Evolutionary conservation across 2,797 vertebrate species (phyloP).

Genomic region (Coracias cyanogaster): DNA sequence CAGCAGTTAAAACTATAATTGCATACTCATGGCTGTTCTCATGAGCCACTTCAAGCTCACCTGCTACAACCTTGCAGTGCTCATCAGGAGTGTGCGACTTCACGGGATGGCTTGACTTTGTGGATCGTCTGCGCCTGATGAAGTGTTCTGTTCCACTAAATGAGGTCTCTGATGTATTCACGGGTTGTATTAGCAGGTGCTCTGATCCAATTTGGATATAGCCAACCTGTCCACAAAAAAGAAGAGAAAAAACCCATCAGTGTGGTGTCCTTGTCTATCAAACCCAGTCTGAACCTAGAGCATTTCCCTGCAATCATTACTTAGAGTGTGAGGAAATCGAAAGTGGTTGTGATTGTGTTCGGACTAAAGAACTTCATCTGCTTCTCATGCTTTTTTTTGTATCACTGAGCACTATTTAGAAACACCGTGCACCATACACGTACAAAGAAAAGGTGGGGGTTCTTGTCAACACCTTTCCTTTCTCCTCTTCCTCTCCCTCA

Average conservation of each 20-base stretch:
- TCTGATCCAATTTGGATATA: constrained; percentile 88
- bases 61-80: constrained; percentile 84
- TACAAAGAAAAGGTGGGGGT: background rate
- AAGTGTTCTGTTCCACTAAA: constrained; percentile 86
- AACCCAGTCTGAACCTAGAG: background rate
- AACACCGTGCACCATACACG: background rate
- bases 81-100: background rate
- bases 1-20: background rate
- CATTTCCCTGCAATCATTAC: background rate
- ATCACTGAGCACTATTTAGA: background rate
- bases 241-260: background rate
- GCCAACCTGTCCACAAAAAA: constrained; percentile 83
- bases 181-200: constrained; percentile 88
- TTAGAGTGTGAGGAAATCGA: background rate
- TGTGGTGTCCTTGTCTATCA: background rate
- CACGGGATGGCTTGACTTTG: background rate
- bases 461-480: background rate
- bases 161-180: constrained; percentile 75
- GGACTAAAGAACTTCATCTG: background rate
- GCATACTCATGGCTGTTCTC: background rate
- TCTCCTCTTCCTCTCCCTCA: background rate
- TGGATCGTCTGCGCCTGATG: constrained; percentile 80
- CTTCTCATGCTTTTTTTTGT: background rate
- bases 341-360: background rate
- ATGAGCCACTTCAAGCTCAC: constrained; percentile 77